Conservation (phyloP, 2,113 vertebrate species). For the Epinephelus cyanopodus region DNA sequence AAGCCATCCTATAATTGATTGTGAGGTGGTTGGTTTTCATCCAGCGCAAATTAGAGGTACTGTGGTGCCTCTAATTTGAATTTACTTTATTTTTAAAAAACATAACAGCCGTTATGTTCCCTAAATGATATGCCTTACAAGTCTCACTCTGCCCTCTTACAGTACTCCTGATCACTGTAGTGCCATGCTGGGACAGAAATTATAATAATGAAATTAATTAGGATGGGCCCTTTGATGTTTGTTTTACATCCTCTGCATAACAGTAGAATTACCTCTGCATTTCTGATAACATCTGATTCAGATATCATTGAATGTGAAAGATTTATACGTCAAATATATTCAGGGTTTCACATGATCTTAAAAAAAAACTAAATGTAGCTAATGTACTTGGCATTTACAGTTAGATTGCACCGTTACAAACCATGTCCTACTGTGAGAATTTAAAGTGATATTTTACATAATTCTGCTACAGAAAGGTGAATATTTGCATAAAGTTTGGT, state of each 20-base stretch:
- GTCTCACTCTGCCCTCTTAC: too few relatives aligned
- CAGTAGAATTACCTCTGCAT: neutral
- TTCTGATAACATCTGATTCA: neutral
- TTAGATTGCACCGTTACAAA: conserved; percentile 18
- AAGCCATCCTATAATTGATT: neutral
- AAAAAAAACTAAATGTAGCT: conserved; percentile 6
- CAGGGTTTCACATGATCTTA: neutral
- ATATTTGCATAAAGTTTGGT: conserved; percentile 23
- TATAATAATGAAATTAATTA: neutral
- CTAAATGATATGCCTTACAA: too few relatives aligned
- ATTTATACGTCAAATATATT: neutral
- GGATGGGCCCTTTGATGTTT: neutral
- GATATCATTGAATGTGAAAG: neutral
- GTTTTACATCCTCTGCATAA: neutral
- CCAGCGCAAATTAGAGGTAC: too few relatives aligned
- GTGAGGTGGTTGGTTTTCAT: neutral
- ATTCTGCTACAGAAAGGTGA: conserved; percentile 19
- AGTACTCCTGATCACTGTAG: too few relatives aligned
- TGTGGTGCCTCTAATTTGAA: neutral
- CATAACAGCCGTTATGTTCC: too few relatives aligned
- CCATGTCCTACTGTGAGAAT: neutral
- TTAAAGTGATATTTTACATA: conserved; percentile 23
- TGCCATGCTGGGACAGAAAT: too few relatives aligned
- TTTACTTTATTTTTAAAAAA: neutral
- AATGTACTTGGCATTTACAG: conserved; percentile 49